Conservation (phyloP, 1,140 invertebrate genomes). For the Chlorops oryzae region DNA sequence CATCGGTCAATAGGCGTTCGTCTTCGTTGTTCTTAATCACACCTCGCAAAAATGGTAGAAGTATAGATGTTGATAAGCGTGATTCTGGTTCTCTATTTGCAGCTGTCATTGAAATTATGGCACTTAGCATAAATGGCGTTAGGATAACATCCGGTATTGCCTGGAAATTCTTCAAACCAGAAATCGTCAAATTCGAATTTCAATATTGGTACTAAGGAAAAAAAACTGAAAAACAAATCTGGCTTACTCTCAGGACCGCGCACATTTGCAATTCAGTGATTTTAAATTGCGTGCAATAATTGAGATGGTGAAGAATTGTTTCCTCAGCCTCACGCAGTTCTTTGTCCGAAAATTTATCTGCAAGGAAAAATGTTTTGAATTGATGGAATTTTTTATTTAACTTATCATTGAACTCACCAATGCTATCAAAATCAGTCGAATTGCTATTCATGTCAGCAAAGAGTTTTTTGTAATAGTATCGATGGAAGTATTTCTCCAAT, state of each 20-base stretch:
- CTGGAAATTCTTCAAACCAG: conserved; percentile 29
- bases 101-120: conserved; percentile 37
- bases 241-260: conserved; percentile 29
- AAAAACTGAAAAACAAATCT: not conserved
- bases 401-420: conserved; percentile 34
- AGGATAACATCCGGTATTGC: conserved; percentile 38
- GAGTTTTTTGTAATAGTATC: conserved; percentile 45
- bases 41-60: conserved; percentile 37
- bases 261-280: conserved; percentile 34
- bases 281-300: conserved; percentile 42
- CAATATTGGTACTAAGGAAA: not conserved
- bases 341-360: conserved; percentile 43
- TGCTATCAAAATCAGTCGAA: conserved; percentile 45
- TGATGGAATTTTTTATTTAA: not conserved
- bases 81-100: conserved; percentile 41
- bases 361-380: conserved; percentile 9
- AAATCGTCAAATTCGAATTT: no score
- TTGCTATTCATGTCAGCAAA: conserved; percentile 42
- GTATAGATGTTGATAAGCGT: conserved; percentile 25
- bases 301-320: conserved; percentile 41
- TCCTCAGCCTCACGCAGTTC: conserved; percentile 42
- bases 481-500: conserved; percentile 49
- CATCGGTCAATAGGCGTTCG: conserved; percentile 26
- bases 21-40: conserved; percentile 41
- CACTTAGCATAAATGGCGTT: conserved; percentile 41